A percentile compares a stretch with the other conserved stretches of the same genome.
Conservation (phyloP, 2,888 invertebrate species). For the Acrobasis consociella region DNA sequence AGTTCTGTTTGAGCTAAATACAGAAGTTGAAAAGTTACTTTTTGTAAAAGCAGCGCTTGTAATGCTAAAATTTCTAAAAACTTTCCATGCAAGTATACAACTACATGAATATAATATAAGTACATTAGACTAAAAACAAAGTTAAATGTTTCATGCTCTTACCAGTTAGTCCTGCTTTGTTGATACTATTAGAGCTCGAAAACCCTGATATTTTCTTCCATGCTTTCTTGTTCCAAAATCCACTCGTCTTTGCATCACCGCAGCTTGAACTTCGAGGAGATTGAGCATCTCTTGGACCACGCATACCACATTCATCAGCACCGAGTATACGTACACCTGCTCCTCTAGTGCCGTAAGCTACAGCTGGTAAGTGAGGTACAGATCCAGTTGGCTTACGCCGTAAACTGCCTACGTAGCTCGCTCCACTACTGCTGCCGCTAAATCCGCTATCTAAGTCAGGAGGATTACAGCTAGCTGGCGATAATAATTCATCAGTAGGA, state of each 20-base stretch:
- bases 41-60: constrained; percentile 27
- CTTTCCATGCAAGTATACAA: constrained; percentile 23
- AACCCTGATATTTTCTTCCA: constrained; percentile 91
- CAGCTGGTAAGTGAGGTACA: constrained; percentile 77
- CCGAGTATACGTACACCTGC: constrained; percentile 76
- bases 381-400: constrained; percentile 81
- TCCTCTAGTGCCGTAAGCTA: constrained; percentile 78
- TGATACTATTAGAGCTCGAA: constrained; percentile 86
- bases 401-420: constrained; percentile 89
- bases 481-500: constrained; percentile 88
- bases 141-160: constrained; percentile 55
- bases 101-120: constrained; percentile 17
- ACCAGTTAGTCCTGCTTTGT: constrained; percentile 86
- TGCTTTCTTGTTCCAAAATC: constrained; percentile 89
- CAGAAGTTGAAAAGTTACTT: constrained; percentile 46
- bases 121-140: constrained; percentile 18
- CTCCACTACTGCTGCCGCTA: constrained; percentile 92
- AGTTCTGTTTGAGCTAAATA: constrained; percentile 65
- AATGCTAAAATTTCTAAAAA: constrained; percentile 20
- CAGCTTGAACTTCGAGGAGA: constrained; percentile 77
- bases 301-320: constrained; percentile 68
- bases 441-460: constrained; percentile 91
- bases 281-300: constrained; percentile 64
- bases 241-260: constrained; percentile 76
- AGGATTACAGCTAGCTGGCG: constrained; percentile 85